Base-by-base conservation (phyloP, 2,888 invertebrate species). In the Zygothrica quintamaculata region DNA sequence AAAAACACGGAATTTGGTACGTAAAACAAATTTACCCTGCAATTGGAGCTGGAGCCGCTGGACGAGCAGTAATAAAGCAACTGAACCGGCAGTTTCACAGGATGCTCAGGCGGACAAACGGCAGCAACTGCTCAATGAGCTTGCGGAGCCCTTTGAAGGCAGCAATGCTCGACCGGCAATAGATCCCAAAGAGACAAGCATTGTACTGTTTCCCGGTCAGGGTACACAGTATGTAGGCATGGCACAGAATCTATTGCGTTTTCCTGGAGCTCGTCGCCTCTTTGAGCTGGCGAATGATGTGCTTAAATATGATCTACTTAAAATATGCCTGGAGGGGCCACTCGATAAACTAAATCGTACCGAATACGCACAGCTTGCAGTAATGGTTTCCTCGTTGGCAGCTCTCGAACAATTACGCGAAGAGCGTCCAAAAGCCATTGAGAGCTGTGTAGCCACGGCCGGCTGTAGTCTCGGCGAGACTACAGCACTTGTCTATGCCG, bases 391-490 rank as follows among this genome's bases (percentile, higher is more conserved):
- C 42, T 96, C 97, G 4, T 91, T 99, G 64, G 99, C 98, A 12
- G 97, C 98, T 2, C 92, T 98, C 39, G 98, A 99, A 92, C 94
- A 94, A 86, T 92, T 97, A 55, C 95, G 95, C 79, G 96, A 96
- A 72, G 94, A 95, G 88, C 93, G 95, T 43, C 97, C 97, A 0
- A 92, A 93, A 82, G 95, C 94, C 3, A 93, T 98, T 62, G 94
- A 96, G 65, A 94, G 93, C 55, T 98, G 96, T 91, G 94, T 95
- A 31, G 96, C 94, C 1, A 94, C 95, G 0, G 98, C 98, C 47
- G 99, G 99, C 5, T 99, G 98, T 90, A 98, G 98, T 91, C 93
- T 99, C 44, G 99, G 99, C 9, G 99, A 99, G 93, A 93, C 97
- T 67, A 94, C 97, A 2, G 96, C 99, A 2, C 92, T 99, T 13